Conservation (phyloP, 2,113 vertebrate genomes). For the Tonatia bakeri region DNA sequence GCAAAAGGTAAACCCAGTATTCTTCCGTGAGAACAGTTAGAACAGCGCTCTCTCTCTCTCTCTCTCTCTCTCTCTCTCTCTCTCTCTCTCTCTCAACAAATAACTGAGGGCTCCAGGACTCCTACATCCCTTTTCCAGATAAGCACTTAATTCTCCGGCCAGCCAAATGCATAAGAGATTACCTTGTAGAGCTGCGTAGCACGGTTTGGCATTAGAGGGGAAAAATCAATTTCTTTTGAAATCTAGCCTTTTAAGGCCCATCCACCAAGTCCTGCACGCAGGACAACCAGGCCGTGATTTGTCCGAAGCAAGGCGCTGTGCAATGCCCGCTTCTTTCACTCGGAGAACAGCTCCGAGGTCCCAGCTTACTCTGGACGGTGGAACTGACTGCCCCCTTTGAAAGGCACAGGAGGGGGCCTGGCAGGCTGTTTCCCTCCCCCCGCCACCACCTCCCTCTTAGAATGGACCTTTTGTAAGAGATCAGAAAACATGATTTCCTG, state of each 20-base stretch:
- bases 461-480: slow-evolving; percentile 6
- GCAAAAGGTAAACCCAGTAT: not conserved
- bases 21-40: too few relatives aligned
- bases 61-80: too few relatives aligned
- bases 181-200: not conserved
- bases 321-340: rapidly evolving
- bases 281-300: not conserved
- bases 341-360: not conserved
- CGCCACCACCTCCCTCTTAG: not conserved
- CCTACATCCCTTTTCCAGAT: not conserved
- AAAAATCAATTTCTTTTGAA: not conserved
- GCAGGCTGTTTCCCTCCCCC: not conserved
- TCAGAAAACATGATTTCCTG: not conserved
- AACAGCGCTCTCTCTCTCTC: too few relatives aligned
- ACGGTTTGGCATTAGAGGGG: rapidly evolving
- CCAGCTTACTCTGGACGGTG: rapidly evolving
- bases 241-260: rapidly evolving
- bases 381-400: not conserved
- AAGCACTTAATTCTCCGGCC: not conserved
- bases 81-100: not conserved
- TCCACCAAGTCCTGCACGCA: rapidly evolving
- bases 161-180: not conserved
- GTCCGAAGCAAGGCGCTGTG: rapidly evolving
- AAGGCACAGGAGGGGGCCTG: too few relatives aligned
- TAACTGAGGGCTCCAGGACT: not conserved